phyloP scores from a whole-genome alignment of 2,797 vertebrate genomes.

The Oceanodroma leucorhoa region DNA sequence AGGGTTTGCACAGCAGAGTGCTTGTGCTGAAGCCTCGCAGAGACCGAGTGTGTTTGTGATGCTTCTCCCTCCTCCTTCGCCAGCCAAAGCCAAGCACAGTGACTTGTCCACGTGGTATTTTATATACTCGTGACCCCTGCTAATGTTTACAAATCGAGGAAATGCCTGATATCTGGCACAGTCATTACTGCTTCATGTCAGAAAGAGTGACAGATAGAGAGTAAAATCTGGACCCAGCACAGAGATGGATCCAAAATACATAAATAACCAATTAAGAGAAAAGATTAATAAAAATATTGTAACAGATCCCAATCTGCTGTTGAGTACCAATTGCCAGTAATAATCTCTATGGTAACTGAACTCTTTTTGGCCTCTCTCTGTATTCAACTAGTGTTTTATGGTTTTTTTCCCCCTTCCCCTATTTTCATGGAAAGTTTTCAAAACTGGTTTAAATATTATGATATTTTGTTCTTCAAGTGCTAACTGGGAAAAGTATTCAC shows the following conservation, averaged over 20 bases:
- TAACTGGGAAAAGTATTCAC: constrained; percentile 59
- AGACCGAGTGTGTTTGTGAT: not conserved
- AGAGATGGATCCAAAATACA: constrained; percentile 48
- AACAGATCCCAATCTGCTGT: constrained; percentile 61
- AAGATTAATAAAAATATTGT: constrained; percentile 70
- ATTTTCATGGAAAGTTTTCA: constrained; percentile 75
- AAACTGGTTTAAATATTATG: constrained; percentile 79
- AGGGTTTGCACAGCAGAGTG: not conserved
- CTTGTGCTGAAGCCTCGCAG: not conserved
- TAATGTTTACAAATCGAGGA: constrained; percentile 71
- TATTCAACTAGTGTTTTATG: constrained; percentile 66
- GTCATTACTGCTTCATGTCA: constrained; percentile 77
- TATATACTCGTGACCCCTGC: constrained; percentile 33
- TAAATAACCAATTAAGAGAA: constrained; percentile 59
- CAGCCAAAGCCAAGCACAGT: not conserved
- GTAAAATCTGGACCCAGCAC: constrained; percentile 66
- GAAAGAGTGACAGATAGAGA: constrained; percentile 83
- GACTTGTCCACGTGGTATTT: not conserved
- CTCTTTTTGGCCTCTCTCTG: constrained; percentile 66
- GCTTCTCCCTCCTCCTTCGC: not conserved
- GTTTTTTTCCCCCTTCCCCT: not conserved
- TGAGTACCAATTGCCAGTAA: constrained; percentile 54
- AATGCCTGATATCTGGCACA: constrained; percentile 76
- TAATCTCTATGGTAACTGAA: constrained; percentile 74
- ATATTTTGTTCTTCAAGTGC: constrained; percentile 71